These are phyloP conservation scores for Gastrophysa polygoni DNA, from an alignment of 2,888 invertebrate species.

Conservation along the genomic window DNA sequence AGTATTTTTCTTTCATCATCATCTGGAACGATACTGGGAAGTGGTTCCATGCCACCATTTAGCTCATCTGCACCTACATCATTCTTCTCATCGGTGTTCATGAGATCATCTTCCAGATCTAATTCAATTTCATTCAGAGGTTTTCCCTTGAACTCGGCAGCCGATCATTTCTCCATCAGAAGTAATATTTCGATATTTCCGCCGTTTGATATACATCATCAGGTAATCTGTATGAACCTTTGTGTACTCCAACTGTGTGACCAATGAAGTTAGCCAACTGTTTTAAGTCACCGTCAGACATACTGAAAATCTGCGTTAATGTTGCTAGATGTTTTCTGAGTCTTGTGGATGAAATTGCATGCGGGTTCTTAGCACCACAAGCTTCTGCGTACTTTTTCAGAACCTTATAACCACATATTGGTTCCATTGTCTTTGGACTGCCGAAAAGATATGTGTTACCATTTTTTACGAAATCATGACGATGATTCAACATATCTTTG, in stretches of 20 bases:
- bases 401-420: slow-evolving; percentile 38
- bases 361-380: slow-evolving; percentile 37
- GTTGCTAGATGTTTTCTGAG: slow-evolving; percentile 40
- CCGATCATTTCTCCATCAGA: slow-evolving; percentile 28
- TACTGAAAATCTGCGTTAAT: slow-evolving; percentile 34
- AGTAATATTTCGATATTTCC: slow-evolving; percentile 20
- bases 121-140: slow-evolving; percentile 29
- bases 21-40: not conserved
- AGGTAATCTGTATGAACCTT: slow-evolving; percentile 23
- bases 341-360: slow-evolving; percentile 30
- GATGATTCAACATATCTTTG: slow-evolving; percentile 34
- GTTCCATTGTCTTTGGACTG: slow-evolving; percentile 16
- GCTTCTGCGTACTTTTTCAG: slow-evolving; percentile 31
- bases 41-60: not conserved
- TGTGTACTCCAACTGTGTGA: slow-evolving; percentile 34
- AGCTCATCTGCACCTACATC: not conserved
- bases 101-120: slow-evolving; percentile 22
- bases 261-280: slow-evolving; percentile 40
- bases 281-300: slow-evolving; percentile 35
- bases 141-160: slow-evolving; percentile 27
- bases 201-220: slow-evolving; percentile 25
- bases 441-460: slow-evolving; percentile 29
- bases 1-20: not conserved
- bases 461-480: slow-evolving; percentile 15
- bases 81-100: not conserved